Evolutionary conservation across 2,797 vertebrate genomes (phyloP).

Genomic region (Mus minutoides): DNA sequence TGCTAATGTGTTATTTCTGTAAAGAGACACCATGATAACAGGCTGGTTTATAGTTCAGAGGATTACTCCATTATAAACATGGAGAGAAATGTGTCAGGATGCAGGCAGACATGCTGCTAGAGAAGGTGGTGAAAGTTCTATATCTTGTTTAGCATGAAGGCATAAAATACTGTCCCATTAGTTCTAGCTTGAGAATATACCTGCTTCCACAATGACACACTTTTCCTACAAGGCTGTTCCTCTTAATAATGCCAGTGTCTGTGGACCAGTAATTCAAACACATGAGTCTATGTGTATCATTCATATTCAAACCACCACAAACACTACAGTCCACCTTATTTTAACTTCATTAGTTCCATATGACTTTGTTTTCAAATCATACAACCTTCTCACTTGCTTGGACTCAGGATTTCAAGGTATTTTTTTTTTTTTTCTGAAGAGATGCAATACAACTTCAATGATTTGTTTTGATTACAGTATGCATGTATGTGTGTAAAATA

Average conservation of each 20-base stretch:
- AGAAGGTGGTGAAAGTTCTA: not conserved
- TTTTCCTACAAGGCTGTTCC: not conserved
- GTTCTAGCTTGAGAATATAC: not conserved
- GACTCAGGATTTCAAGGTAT: not conserved
- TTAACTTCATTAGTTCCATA: not conserved
- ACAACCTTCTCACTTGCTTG: not conserved
- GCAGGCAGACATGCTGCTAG: not conserved
- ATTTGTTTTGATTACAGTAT: not conserved
- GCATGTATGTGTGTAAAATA: not conserved
- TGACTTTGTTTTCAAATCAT: not conserved
- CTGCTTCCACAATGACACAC: not conserved
- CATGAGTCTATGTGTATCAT: not conserved
- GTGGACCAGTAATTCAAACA: not conserved
- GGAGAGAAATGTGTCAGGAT: not conserved
- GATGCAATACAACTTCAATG: not conserved
- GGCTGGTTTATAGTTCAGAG: not conserved
- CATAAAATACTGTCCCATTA: not conserved
- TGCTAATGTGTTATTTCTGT: not conserved
- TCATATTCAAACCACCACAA: not conserved
- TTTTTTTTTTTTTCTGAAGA: not conserved
- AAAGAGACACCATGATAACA: not conserved
- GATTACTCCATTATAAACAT: not conserved
- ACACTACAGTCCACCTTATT: not conserved
- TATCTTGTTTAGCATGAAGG: not conserved
- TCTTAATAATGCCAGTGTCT: not conserved